Evolutionary conservation across 2,888 invertebrate species (phyloP).

Genomic region (Choristoneura rosaceana): DNA sequence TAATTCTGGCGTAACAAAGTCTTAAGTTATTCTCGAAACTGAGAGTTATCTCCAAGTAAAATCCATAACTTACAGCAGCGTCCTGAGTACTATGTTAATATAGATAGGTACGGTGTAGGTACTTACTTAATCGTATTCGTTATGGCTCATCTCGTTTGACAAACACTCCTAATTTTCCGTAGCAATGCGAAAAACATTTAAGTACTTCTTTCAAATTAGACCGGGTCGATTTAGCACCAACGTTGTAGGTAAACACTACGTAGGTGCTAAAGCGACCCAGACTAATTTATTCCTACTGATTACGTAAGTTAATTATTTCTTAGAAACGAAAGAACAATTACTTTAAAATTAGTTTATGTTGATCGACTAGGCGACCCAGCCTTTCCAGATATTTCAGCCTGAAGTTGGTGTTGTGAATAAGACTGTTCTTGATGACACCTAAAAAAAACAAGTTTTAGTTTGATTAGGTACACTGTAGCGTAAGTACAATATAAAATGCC

Average conservation of each 20-base stretch:
- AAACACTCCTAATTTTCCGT: background rate
- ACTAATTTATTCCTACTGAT: background rate
- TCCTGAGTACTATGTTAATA: slow-evolving; percentile 3
- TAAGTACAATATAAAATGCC: too few species aligned
- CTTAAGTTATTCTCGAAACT: slow-evolving; percentile 29
- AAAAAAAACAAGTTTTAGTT: slow-evolving; percentile 44
- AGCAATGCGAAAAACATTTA: background rate
- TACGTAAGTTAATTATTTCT: background rate
- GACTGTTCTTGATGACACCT: slow-evolving; percentile 52
- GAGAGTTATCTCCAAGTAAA: slow-evolving; percentile 18
- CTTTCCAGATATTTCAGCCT: slow-evolving; percentile 57
- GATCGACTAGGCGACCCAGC: slow-evolving; percentile 65
- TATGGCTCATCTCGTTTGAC: slow-evolving; percentile 8
- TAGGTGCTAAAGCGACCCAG: too few species aligned
- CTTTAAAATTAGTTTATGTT: slow-evolving; percentile 70
- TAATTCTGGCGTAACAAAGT: slow-evolving; percentile 14
- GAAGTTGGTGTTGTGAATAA: slow-evolving; percentile 58
- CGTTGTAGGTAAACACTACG: background rate
- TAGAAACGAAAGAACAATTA: slow-evolving; percentile 47
- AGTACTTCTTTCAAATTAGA: background rate
- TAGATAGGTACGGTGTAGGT: background rate
- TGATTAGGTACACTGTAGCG: too few species aligned
- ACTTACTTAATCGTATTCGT: slow-evolving; percentile 4
- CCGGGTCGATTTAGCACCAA: background rate
- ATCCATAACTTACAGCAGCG: slow-evolving; percentile 13